Base-by-base conservation (phyloP, 53 echinoderm and acorn worm genomes). In the Astropecten irregularis region DNA sequence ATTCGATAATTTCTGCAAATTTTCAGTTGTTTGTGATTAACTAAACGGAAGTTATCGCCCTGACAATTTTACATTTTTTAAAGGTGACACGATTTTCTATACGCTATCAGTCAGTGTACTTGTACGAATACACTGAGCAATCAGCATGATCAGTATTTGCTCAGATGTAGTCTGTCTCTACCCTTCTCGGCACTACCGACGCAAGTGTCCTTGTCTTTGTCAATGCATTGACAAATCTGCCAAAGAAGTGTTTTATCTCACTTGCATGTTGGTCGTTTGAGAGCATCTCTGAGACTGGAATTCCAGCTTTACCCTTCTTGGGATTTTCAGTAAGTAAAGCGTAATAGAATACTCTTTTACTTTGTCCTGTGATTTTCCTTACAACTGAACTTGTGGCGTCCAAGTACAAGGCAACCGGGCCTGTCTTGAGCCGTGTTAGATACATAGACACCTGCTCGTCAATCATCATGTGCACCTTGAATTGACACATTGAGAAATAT, bases 351-450 rank as follows among this genome's bases (percentile, higher is more conserved):
- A 88, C 52, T 22, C 56, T 51, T 34, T 88, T 83, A 10, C 61
- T 42, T 51, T 88, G 89, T 44, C 84, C 83, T 0, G 84, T 83
- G 22, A 88, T 70, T 14, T 88, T 88, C 65, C 74, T 88, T 0
- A 88, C 62, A 20, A 86, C 40, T 16, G 88, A 88, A 15, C 88
- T 71, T 25, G 82, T 88, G 1, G 88, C 88, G 34, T 88, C 88
- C 3, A 88, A 49, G 22, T 88, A 58, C 36, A 88, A 55, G 6
- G 67, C 68, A 21, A 29, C 28, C 9, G 40, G 65, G 2, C 69
- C 69, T 22, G 77, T 76, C 40, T 66, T 77, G 0, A 30, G 9
- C 27, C 68, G 37, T 25, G 30, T 39, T 2, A 86, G 40, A 68
- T 86, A 86, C 26, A 86, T 13, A 2, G 83, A 18, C 0, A 61